phyloP scores from a whole-genome alignment of 2,113 vertebrate species.

The Etheostoma cragini region DNA sequence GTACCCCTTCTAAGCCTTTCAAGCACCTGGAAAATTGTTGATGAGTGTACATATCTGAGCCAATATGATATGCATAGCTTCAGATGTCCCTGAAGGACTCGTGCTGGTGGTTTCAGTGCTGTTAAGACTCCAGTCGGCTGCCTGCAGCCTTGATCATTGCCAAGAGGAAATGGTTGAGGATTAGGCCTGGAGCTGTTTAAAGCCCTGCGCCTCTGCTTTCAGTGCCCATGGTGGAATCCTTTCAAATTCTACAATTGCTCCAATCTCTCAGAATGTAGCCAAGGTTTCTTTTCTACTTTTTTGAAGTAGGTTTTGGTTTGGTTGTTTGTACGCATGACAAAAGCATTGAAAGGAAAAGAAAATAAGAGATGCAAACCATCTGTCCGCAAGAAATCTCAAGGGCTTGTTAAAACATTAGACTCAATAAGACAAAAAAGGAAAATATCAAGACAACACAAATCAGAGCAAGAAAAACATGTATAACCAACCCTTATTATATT shows the following conservation, averaged over 20 bases:
- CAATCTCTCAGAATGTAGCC: slow-evolving; percentile 44
- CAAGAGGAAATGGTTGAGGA: slow-evolving; percentile 79
- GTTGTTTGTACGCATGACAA: slow-evolving; percentile 54
- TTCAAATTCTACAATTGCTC: slow-evolving; percentile 54
- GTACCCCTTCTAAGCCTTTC: slow-evolving; percentile 7
- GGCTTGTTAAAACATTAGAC: slow-evolving; percentile 13
- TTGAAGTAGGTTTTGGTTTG: slow-evolving; percentile 22
- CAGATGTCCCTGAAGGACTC: slow-evolving; percentile 47
- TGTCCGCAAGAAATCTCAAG: slow-evolving; percentile 32
- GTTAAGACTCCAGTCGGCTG: slow-evolving; percentile 48
- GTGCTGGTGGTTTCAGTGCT: slow-evolving; percentile 21
- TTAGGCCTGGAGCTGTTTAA: slow-evolving; percentile 73
- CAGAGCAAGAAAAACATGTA: not conserved
- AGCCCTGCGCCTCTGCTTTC: slow-evolving; percentile 62
- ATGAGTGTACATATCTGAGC: slow-evolving; percentile 26
- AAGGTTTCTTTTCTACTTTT: not conserved
- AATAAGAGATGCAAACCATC: slow-evolving; percentile 31
- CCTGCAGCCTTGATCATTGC: slow-evolving; percentile 61
- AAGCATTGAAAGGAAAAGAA: slow-evolving; percentile 28
- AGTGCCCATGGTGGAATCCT: slow-evolving; percentile 51
- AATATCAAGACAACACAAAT: slow-evolving; percentile 27
- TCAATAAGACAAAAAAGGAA: slow-evolving; percentile 25
- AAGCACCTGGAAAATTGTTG: slow-evolving; percentile 48
- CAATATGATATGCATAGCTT: slow-evolving; percentile 10
- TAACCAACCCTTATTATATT: not conserved